A percentile compares a stretch with the other conserved stretches of the same genome.
These are phyloP conservation scores for Furcifer pardalis DNA, from an alignment of 2,797 vertebrate species.

Conservation along the genomic window DNA sequence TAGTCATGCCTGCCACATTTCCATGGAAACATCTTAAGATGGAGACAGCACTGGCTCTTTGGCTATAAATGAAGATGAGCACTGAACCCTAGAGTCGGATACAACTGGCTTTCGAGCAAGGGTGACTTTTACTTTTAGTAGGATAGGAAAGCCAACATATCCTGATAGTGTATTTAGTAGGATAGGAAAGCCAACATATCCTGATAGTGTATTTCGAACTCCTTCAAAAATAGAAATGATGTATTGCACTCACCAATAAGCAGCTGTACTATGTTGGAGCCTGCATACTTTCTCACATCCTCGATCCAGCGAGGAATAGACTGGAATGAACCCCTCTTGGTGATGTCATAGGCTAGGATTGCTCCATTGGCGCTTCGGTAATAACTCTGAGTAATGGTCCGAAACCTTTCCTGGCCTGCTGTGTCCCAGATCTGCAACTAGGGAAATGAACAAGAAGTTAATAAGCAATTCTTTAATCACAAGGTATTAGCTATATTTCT, in stretches of 20 bases:
- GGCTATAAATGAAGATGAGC: too few relatives aligned
- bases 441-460: slow-evolving; percentile 22
- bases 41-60: too few relatives aligned
- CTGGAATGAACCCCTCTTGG: slow-evolving; percentile 81
- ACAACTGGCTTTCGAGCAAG: too few relatives aligned
- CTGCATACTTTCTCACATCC: slow-evolving; percentile 85
- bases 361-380: slow-evolving; percentile 88
- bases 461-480: neutral
- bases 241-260: slow-evolving; percentile 80
- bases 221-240: neutral
- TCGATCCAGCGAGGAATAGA: slow-evolving; percentile 88
- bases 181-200: too few relatives aligned
- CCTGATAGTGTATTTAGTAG: too few relatives aligned
- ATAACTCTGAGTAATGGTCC: slow-evolving; percentile 89
- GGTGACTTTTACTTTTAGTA: too few relatives aligned
- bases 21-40: too few relatives aligned
- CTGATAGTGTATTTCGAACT: neutral
- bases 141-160: too few relatives aligned
- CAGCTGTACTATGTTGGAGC: slow-evolving; percentile 85
- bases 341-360: slow-evolving; percentile 88
- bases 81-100: too few relatives aligned
- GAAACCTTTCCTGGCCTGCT: slow-evolving; percentile 87
- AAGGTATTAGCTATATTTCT: neutral
- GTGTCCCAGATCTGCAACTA: slow-evolving; percentile 92
- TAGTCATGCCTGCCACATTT: too few relatives aligned